phyloP scores from a whole-genome alignment of 2,797 vertebrate species.

The Pantherophis alleghaniensis region DNA sequence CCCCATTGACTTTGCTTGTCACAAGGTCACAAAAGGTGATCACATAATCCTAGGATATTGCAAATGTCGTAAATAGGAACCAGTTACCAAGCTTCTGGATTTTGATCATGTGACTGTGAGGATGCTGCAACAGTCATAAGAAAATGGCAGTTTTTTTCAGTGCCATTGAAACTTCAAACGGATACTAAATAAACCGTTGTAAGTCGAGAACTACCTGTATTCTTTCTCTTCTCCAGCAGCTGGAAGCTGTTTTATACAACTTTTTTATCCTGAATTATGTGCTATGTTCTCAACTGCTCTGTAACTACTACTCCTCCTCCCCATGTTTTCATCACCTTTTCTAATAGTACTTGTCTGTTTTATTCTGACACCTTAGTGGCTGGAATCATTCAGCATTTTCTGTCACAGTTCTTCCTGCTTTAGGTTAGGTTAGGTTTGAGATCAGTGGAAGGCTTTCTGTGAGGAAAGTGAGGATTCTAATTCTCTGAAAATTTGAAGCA shows the following conservation, averaged over 20 bases:
- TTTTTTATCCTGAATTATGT: not conserved
- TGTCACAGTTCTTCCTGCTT: not conserved
- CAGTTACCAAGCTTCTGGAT: not conserved
- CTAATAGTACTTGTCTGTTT: not conserved
- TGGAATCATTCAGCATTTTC: not conserved
- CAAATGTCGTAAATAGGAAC: not conserved
- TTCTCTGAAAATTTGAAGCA: not conserved
- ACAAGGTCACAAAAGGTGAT: not conserved
- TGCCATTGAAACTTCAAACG: not conserved
- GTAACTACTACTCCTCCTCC: accelerated
- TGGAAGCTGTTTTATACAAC: not conserved
- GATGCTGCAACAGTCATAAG: not conserved
- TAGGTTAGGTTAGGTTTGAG: not conserved
- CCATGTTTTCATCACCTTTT: not conserved
- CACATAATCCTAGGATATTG: not conserved
- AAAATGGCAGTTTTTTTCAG: not conserved
- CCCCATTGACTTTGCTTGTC: not conserved
- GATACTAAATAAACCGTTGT: not conserved
- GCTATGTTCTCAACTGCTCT: not conserved
- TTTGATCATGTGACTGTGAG: not conserved
- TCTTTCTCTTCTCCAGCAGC: not conserved
- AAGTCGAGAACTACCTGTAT: not conserved
- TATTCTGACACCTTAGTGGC: not conserved
- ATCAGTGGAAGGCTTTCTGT: not conserved
- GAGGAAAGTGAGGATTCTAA: not conserved